Conservation (phyloP, 2,113 vertebrate genomes). For the Zeus faber region DNA sequence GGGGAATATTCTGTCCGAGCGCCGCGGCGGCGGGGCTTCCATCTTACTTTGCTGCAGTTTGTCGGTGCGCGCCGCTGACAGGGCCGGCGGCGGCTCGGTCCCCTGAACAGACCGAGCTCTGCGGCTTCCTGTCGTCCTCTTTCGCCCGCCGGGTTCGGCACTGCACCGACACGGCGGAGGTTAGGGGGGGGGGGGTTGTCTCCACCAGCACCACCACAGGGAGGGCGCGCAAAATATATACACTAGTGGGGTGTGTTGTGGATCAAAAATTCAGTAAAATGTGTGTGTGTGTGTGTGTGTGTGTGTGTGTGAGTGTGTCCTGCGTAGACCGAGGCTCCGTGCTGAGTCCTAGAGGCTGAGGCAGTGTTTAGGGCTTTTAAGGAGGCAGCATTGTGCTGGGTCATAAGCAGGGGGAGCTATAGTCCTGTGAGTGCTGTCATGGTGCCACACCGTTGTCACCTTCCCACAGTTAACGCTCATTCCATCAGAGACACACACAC, state of each 20-base stretch:
- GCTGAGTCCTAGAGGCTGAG: too few species aligned
- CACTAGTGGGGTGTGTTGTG: too few species aligned
- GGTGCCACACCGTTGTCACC: neutral
- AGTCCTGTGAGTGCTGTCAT: conserved; percentile 18
- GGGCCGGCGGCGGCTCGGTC: conserved; percentile 4
- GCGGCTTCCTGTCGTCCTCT: neutral
- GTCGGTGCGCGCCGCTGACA: conserved; percentile 18
- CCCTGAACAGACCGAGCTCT: conserved; percentile 27
- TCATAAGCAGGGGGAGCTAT: conserved; percentile 27
- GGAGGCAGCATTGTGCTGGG: conserved; percentile 13
- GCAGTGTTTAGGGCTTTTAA: too few species aligned
- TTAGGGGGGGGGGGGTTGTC: conserved; percentile 13
- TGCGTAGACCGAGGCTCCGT: too few species aligned
- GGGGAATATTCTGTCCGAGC: conserved; percentile 54
- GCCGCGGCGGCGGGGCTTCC: conserved; percentile 20
- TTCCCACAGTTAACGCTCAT: neutral
- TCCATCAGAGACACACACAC: too few species aligned
- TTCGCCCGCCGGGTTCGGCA: neutral
- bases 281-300: too few species aligned
- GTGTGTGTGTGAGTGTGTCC: too few species aligned
- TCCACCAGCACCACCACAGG: neutral
- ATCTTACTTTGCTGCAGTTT: conserved; percentile 35
- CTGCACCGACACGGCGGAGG: conserved; percentile 2
- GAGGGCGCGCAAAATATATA: too few species aligned
- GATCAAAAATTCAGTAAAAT: too few species aligned